Evolutionary conservation across 2,797 vertebrate species (phyloP).

Genomic region (Pantherophis alleghaniensis): DNA sequence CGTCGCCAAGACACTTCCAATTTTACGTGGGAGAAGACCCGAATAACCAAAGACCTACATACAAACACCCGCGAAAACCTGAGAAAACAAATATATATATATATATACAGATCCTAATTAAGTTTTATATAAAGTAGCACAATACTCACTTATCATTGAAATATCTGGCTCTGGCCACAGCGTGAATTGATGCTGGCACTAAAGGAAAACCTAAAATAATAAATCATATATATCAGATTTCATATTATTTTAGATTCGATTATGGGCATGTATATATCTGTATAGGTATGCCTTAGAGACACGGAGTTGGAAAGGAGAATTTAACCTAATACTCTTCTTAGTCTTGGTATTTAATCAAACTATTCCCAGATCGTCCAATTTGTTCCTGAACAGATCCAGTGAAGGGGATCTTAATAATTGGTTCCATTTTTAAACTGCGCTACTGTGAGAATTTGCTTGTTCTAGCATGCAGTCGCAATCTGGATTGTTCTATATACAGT

Average conservation of each 20-base stretch:
- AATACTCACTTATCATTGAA: conserved; percentile 97
- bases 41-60: too few relatives aligned
- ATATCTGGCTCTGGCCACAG: conserved; percentile 88
- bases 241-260: conserved; percentile 18
- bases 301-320: neutral
- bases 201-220: conserved; percentile 87
- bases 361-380: neutral
- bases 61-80: too few relatives aligned
- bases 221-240: conserved; percentile 34
- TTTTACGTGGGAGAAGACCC: too few relatives aligned
- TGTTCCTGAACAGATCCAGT: neutral
- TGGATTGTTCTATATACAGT: neutral
- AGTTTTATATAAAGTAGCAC: neutral
- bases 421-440: neutral
- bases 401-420: neutral
- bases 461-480: neutral
- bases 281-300: too few relatives aligned
- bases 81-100: neutral
- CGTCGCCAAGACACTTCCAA: too few relatives aligned
- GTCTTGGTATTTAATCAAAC: neutral
- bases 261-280: neutral
- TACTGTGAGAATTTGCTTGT: neutral
- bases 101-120: neutral
- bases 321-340: neutral
- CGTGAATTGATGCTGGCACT: conserved; percentile 91